Evolutionary conservation across 2,888 invertebrate genomes (phyloP).

Genomic region (Salticus scenicus): DNA sequence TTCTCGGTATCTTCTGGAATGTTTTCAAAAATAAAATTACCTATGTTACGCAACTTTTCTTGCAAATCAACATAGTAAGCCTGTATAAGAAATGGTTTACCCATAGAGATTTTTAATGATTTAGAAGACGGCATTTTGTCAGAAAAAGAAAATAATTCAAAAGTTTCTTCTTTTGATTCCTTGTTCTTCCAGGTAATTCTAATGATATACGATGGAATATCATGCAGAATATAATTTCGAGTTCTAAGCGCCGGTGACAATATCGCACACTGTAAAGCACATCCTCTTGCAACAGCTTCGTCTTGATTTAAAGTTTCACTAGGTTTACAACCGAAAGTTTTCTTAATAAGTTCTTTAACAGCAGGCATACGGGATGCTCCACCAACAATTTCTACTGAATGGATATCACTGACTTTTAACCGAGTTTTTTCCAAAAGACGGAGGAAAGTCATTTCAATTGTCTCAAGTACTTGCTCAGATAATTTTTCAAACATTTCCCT

Average conservation of each 20-base stretch:
- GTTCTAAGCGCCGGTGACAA: constrained; percentile 97
- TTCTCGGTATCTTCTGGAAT: constrained; percentile 91
- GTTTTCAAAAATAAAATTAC: constrained; percentile 76
- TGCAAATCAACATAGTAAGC: constrained; percentile 83
- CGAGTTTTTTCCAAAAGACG: constrained; percentile 83
- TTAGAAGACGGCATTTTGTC: constrained; percentile 94
- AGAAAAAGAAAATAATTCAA: constrained; percentile 93
- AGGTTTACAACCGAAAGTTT: constrained; percentile 84
- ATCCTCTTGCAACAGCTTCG: constrained; percentile 96
- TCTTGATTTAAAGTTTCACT: constrained; percentile 96
- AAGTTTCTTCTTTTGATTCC: constrained; percentile 74
- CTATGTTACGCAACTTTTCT: constrained; percentile 71
- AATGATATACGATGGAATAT: constrained; percentile 88
- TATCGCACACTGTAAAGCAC: constrained; percentile 96
- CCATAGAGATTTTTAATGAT: constrained; percentile 92
- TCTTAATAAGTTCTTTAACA: constrained; percentile 77
- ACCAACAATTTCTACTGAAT: constrained; percentile 96
- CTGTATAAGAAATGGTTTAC: constrained; percentile 89
- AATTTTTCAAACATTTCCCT: constrained; percentile 65
- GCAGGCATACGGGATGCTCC: constrained; percentile 96
- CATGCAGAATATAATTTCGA: constrained; percentile 93
- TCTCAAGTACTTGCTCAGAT: constrained; percentile 36
- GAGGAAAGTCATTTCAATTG: constrained; percentile 82
- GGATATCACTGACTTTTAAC: constrained; percentile 87
- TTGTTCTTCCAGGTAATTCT: constrained; percentile 85